These are phyloP conservation scores for Limnodromus scolopaceus DNA, from an alignment of 2,797 vertebrate species.

Conservation along the genomic window DNA sequence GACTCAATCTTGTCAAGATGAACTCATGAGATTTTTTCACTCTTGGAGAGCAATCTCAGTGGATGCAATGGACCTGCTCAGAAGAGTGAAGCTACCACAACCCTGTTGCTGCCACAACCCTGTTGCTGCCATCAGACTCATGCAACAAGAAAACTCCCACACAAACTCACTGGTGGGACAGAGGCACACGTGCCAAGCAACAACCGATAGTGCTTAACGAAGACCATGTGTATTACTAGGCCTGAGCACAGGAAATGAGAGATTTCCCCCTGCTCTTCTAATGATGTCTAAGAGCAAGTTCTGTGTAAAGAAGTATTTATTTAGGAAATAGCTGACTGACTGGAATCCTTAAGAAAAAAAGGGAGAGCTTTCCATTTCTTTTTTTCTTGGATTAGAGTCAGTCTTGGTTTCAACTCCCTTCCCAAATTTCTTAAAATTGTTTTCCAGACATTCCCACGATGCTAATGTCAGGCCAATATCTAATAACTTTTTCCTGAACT, in stretches of 20 bases:
- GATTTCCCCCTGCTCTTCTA: conserved; percentile 23
- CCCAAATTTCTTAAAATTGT: conserved; percentile 13
- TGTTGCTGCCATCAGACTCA: background rate
- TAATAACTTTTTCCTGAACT: background rate
- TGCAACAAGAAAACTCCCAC: accelerated
- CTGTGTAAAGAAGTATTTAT: conserved; percentile 34
- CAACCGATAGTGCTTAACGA: background rate
- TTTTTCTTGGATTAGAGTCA: background rate
- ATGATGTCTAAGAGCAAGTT: conserved; percentile 7
- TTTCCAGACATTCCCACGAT: conserved; percentile 24
- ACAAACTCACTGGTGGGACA: background rate
- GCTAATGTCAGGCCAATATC: background rate
- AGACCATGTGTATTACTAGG: background rate
- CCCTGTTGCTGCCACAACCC: accelerated
- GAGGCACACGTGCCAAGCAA: background rate
- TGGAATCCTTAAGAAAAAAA: background rate
- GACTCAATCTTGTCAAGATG: background rate
- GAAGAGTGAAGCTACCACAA: background rate
- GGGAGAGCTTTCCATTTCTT: conserved; percentile 4
- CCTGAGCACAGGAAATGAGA: conserved; percentile 25
- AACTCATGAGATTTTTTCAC: background rate
- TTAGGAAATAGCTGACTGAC: conserved; percentile 47
- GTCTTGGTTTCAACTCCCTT: conserved; percentile 1
- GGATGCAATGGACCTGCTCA: background rate
- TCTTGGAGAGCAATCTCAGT: background rate